Base-by-base conservation (phyloP, 1,140 invertebrate genomes). In the Zeugodacus cucurbitae region DNA sequence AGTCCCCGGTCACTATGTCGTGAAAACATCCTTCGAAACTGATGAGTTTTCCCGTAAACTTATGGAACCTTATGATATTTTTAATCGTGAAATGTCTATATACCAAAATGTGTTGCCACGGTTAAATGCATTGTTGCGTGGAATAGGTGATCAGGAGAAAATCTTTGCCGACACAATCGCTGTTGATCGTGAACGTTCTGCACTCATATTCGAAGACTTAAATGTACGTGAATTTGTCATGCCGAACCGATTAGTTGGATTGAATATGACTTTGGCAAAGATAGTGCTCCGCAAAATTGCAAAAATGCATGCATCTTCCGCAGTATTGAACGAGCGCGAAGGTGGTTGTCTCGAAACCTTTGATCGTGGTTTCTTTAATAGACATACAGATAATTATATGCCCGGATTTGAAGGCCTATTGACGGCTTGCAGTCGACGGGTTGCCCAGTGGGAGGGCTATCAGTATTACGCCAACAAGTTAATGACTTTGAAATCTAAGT, bases 271-370 rank as follows among this genome's bases (percentile, higher is more conserved):
- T 3, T 94, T 95, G 85, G 91, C 93, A 11, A 90, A 93, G 67
- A 87, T 95, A 10, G 94, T 95, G 11, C 90, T 96, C 3, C 91
- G 93, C 0, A 94, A 95, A 88, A 85, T 96, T 88, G 95, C 94
- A 4, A 94, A 91, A 89, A 95, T 95, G 91, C 95, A 96, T 89
- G 95, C 95, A 4, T 91, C 94, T 3, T 95, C 95, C 37, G 91
- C 92, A 0, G 91, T 93, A 17, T 59, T 93, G 17, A 92, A 93
- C 88, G 90, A 93, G 57, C 92, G 91, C 5, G 90, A 91, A 86
- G 26, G 34, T 11, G 90, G 89, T 14, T 59, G n/a, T 22, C 67
- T 93, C 32, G 91, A 92, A 88, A 59, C 37, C 14, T 93, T 91
- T 44, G 91, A 93, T 90, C 89, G 90, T 11, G 92, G 92, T 54